Base-by-base conservation (phyloP, 2,888 invertebrate genomes). In the Melikaiella ostensackeni region DNA sequence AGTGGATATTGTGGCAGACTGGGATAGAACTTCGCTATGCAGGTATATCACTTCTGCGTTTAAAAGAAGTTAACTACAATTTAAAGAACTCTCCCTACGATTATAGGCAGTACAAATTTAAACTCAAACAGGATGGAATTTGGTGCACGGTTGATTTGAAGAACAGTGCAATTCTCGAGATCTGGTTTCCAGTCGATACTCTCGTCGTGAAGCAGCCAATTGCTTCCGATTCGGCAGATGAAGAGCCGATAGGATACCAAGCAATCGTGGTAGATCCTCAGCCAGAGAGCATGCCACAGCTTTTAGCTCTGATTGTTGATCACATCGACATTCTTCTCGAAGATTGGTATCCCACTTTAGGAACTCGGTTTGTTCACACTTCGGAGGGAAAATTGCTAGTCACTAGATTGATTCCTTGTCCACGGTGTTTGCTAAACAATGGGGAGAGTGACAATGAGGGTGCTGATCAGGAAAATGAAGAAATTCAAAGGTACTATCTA, bases 301-400 rank as follows among this genome's bases (percentile, higher is more conserved):
- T 98, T 21, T 91, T 98, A 77, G 97, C 98, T 0, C 92, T 98
- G 42, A 95, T 97, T 4, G 97, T 99, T 0, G 99, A 99, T 91
- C 98, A 99, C 89, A 96, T 99, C 81, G 99, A 99, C 91, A 95
- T 98, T 75, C 92, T 99, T 73, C 92, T 99, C 0, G 99, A 99
- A 91, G 99, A 99, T 92, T 99, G 99, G 99, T 99, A 98, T 91
- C 99, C 98, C 0, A 97, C 98, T 0, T 92, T 98, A 76, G 99
- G 99, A 27, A 98, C 98, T 0, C 94, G 99, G 59, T 99, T 99
- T 92, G 98, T 98, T 3, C 99, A 99, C 91, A 99, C 99, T 0
- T 98, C 98, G 0, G 98, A 98, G 86, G 99, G 99, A 0, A 95
- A 97, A 86, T 96, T 98, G 90, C 93, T 99, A 57, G 97, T 99